A percentile compares a stretch with the other conserved stretches of the same genome.
Evolutionary conservation across 2,888 invertebrate species (phyloP).

Genomic region (Athalia circularis): DNA sequence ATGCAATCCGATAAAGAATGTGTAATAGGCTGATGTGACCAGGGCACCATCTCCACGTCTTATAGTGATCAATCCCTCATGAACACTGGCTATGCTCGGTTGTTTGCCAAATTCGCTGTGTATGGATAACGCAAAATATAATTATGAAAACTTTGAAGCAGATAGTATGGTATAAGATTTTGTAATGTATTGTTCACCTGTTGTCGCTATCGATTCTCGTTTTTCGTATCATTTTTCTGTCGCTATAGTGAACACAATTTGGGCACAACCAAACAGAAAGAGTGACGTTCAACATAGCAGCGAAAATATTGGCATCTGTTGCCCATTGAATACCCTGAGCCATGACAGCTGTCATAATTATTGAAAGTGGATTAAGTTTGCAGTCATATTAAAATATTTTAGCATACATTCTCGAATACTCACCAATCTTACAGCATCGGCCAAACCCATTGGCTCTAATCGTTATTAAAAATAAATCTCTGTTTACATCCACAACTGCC

Average conservation of each 20-base stretch:
- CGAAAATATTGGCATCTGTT: conserved; percentile 85
- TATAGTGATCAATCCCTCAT: conserved; percentile 89
- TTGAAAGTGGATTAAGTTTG: not conserved
- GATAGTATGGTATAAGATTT: too few species aligned
- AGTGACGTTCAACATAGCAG: conserved; percentile 86
- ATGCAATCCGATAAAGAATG: conserved; percentile 75
- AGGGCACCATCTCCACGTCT: conserved; percentile 93
- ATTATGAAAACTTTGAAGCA: not conserved
- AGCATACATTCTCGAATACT: conserved; percentile 3
- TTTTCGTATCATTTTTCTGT: conserved; percentile 81
- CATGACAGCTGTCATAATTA: conserved; percentile 77
- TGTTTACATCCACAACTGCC: conserved; percentile 91
- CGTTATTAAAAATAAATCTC: conserved; percentile 89
- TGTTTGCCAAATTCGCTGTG: conserved; percentile 90
- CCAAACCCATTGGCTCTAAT: conserved; percentile 77
- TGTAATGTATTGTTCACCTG: conserved; percentile 62
- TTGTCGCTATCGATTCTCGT: conserved; percentile 73
- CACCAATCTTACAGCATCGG: conserved; percentile 71
- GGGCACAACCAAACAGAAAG: conserved; percentile 88
- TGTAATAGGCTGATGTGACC: conserved; percentile 74
- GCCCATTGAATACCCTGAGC: conserved; percentile 83
- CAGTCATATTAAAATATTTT: conserved; percentile 5
- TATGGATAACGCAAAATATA: conserved; percentile 39
- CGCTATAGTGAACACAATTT: conserved; percentile 71
- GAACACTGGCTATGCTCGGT: conserved; percentile 87